Evolutionary conservation across 2,888 invertebrate species (phyloP), one percentile per base, ranked within the genome.

Genomic region (Polymixis flavicincta): DNA sequence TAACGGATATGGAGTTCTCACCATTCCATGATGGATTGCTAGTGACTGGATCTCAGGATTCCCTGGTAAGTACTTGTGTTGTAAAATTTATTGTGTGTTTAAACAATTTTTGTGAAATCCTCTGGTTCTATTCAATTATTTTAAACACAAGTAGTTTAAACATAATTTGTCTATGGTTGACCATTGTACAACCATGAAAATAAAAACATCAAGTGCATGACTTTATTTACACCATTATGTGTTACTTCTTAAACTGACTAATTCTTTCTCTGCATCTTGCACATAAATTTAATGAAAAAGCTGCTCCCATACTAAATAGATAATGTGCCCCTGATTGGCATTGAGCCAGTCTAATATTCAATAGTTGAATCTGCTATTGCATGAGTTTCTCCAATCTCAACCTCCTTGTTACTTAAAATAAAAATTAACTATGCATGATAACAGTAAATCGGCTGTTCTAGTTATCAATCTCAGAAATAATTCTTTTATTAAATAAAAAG

Each of bases 1-100:
- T 99, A 55, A 99, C 99, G 57, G 99, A 99, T 93, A 98, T 99
- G 97, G 98, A 98, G 89, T 99, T 99, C 93, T 99, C 99, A 50
- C 99, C 99, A 13, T 99, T 99, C 94, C 99, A 99, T 92, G 99
- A 99, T 96, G 98, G 98, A 55, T 96, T 99, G 65, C 95, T 99
- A 87, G 98, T 99, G 50, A 99, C 99, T 54, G 98, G 99, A 76
- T 98, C 98, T 69, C 98, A 98, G 93, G 98, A 98, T 94, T 98
- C 98, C 89, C 96, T 98, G 94, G 98, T 98, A 92, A 95, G 97
- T 91, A 60, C 52, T 55, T 68, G n/a, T 64, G 14, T 72, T 37
- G 37, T 37, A 37, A 37, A 37, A 37, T 5, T 37, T 13, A 37
- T 54, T 69, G 63, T 37, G 13, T 37, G 0, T 63, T 17, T 17